A percentile compares a stretch with the other conserved stretches of the same genome.
phyloP scores from a whole-genome alignment of 2,113 vertebrate genomes.

The Mastomys natalensis region DNA sequence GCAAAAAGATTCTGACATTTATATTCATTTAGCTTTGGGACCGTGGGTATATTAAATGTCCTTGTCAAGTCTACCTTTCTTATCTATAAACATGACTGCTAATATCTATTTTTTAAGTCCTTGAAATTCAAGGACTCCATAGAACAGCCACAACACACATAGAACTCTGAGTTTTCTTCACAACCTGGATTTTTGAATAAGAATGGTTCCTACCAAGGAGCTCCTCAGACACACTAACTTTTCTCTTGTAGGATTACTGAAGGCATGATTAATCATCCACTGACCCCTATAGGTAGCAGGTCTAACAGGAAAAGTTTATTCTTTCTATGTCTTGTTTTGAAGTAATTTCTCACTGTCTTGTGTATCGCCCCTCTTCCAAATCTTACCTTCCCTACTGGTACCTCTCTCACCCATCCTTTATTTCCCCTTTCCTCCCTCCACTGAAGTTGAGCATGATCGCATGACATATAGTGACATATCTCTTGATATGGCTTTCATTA shows the following conservation, averaged over 20 bases:
- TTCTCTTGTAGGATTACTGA: background rate
- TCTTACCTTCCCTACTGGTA: background rate
- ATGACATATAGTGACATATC: background rate
- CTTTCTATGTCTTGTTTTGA: background rate
- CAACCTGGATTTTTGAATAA: background rate
- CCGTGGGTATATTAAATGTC: background rate
- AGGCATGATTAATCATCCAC: background rate
- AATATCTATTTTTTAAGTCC: background rate
- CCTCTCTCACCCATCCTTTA: background rate
- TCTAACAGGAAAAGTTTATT: background rate
- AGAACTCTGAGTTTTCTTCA: background rate
- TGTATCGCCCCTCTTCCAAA: too few species aligned
- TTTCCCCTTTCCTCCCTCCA: background rate
- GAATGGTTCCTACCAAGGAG: background rate
- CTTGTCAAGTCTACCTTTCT: background rate
- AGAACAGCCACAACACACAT: background rate
- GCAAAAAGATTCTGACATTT: background rate
- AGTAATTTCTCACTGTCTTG: too few species aligned
- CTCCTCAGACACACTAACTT: background rate
- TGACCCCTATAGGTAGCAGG: background rate
- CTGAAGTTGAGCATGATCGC: background rate
- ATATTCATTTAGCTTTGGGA: background rate
- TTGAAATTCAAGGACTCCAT: background rate
- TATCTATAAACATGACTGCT: background rate
- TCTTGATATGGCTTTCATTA: conserved; percentile 13